Percentiles rank a stretch among this genome's conserved stretches.
Evolutionary conservation across 2,113 vertebrate species (phyloP).

Genomic region (Nothocercus nigrocapillus): DNA sequence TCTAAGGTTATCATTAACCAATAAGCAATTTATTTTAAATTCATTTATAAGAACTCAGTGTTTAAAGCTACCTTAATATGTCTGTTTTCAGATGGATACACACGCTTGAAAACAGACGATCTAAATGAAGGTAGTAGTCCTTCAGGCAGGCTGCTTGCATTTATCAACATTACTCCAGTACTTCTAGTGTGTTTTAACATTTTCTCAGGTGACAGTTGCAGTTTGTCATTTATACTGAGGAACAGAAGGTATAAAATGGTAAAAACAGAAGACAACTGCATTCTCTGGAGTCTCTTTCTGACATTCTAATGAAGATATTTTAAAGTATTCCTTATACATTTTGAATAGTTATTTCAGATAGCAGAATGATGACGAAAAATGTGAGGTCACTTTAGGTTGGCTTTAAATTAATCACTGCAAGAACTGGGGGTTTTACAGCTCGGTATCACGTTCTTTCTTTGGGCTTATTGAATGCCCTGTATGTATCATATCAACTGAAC

Average conservation of each 20-base stretch:
- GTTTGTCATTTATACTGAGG: conserved; percentile 64
- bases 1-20: background rate
- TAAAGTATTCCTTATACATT: conserved; percentile 20
- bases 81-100: conserved; percentile 27
- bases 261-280: conserved; percentile 54
- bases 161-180: conserved; percentile 69
- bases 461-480: background rate
- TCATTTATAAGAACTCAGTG: background rate
- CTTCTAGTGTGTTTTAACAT: conserved; percentile 67
- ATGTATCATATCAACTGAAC: background rate
- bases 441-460: background rate
- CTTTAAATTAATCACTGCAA: background rate
- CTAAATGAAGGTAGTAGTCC: conserved; percentile 64
- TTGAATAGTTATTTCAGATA: conserved; percentile 23
- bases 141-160: conserved; percentile 70
- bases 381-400: background rate
- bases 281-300: conserved; percentile 38
- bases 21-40: background rate
- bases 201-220: conserved; percentile 69
- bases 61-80: conserved; percentile 10
- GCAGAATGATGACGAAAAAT: background rate
- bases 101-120: conserved; percentile 51
- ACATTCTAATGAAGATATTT: background rate
- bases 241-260: conserved; percentile 50
- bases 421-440: background rate